Conservation (phyloP, 2,113 vertebrate species). For the Trochalopteron elliotii region DNA sequence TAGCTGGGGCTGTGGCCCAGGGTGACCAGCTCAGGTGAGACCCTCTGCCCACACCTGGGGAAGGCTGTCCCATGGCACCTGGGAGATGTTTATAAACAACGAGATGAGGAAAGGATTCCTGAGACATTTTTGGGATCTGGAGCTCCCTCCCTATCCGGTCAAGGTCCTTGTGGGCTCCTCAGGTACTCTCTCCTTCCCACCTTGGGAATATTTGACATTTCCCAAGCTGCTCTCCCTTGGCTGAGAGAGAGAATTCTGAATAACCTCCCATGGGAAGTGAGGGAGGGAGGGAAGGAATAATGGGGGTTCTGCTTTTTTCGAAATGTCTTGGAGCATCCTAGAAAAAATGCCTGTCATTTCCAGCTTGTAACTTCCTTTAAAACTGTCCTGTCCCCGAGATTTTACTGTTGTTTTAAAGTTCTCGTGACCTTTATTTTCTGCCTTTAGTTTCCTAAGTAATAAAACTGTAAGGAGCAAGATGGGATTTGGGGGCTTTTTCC, state of each 20-base stretch:
- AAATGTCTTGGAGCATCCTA: not conserved
- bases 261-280: not conserved
- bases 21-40: not conserved
- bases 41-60: not conserved
- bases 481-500: conserved; percentile 3
- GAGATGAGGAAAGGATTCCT: not conserved
- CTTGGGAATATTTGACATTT: not conserved
- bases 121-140: not conserved
- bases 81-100: not conserved
- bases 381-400: not conserved
- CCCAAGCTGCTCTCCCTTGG: not conserved
- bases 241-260: not conserved
- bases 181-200: not conserved
- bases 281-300: not conserved
- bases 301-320: not conserved
- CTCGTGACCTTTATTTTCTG: conserved; percentile 36
- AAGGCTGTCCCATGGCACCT: accelerated
- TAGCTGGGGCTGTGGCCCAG: not conserved
- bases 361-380: not conserved
- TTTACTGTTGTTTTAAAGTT: conserved; percentile 13
- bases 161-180: not conserved
- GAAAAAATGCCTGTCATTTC: not conserved
- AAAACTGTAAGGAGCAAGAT: conserved; percentile 24
- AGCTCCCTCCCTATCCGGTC: not conserved
- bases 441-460: conserved; percentile 5